Evolutionary conservation across 2,113 vertebrate genomes (phyloP).

Genomic region (Alouatta palliata): DNA sequence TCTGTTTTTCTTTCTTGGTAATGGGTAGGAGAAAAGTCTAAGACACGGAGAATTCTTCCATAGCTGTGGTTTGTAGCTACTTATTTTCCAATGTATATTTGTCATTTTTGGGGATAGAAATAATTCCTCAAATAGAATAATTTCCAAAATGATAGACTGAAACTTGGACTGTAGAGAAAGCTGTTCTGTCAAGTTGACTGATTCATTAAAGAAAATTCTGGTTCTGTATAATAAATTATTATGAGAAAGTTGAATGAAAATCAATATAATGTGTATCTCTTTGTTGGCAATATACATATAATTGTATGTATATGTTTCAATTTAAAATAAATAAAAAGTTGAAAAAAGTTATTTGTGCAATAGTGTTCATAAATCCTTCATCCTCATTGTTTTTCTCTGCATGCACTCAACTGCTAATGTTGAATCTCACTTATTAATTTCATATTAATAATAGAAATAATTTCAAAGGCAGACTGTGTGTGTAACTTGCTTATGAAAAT

Average conservation of each 20-base stretch:
- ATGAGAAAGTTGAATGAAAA: neutral
- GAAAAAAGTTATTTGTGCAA: neutral
- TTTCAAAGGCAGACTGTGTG: neutral
- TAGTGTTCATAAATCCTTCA: neutral
- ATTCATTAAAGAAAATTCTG: neutral
- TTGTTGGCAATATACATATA: neutral
- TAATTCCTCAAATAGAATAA: constrained; percentile 6
- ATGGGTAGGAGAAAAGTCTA: neutral
- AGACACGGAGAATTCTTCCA: neutral
- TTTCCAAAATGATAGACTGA: constrained; percentile 15
- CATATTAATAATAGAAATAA: neutral
- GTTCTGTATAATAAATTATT: neutral
- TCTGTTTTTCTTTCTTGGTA: neutral
- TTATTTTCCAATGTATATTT: neutral
- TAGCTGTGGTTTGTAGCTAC: neutral
- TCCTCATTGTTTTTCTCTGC: neutral
- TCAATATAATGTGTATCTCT: neutral
- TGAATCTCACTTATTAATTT: neutral
- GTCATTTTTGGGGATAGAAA: neutral
- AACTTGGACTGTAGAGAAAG: neutral
- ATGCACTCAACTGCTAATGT: neutral
- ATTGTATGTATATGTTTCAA: no score
- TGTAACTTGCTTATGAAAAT: neutral
- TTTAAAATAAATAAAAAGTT: neutral
- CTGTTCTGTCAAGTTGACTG: neutral